phyloP scores from a whole-genome alignment of 2,797 vertebrate genomes.

The Loriculus beryllinus region DNA sequence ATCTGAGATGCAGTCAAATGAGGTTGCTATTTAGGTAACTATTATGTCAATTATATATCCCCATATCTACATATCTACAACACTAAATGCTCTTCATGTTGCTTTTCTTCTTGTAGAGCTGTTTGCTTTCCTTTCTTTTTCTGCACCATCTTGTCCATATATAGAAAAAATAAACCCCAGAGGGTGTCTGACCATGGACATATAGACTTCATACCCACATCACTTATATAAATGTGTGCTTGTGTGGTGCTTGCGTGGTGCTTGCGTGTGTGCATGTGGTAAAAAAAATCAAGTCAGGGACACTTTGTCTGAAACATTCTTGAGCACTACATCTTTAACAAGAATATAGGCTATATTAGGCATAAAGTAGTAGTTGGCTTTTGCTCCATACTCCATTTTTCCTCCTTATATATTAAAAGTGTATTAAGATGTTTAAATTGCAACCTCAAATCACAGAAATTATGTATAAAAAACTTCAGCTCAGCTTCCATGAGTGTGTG shows the following conservation, averaged over 20 bases:
- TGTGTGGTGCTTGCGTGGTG: fast-evolving
- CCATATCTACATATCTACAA: neutral
- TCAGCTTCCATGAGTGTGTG: neutral
- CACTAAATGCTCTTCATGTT: neutral
- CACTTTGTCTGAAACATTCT: neutral
- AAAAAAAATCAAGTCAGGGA: neutral
- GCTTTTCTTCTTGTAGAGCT: neutral
- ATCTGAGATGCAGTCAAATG: neutral
- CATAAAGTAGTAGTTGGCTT: neutral
- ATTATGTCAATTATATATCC: neutral
- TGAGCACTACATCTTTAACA: neutral
- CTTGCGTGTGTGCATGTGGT: fast-evolving
- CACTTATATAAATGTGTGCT: fast-evolving
- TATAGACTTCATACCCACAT: neutral
- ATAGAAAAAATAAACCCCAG: neutral
- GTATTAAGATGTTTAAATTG: neutral
- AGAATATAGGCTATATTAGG: neutral
- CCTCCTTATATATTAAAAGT: neutral
- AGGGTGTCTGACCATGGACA: neutral
- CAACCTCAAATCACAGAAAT: neutral
- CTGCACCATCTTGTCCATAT: neutral
- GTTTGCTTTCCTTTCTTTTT: neutral
- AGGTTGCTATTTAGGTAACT: neutral
- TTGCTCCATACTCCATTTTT: neutral
- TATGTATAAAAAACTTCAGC: neutral